phyloP scores from a whole-genome alignment of 2,888 invertebrate genomes.

The Cryptus viduatorius region DNA sequence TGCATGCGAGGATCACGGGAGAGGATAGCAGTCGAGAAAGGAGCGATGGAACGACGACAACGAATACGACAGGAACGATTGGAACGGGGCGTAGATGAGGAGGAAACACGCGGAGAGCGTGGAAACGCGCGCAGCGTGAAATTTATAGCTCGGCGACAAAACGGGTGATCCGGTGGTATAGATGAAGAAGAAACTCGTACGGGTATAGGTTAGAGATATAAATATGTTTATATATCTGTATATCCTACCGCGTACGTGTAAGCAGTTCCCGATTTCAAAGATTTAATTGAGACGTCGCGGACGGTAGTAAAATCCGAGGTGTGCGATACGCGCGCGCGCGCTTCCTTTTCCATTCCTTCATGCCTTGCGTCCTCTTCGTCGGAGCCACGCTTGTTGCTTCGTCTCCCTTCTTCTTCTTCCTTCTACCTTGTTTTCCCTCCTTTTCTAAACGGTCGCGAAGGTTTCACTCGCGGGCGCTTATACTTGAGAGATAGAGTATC shows the following conservation, averaged over 20 bases:
- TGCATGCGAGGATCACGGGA: conserved; percentile 35
- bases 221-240: conserved; percentile 38
- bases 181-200: conserved; percentile 54
- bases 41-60: conserved; percentile 39
- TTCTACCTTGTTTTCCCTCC: conserved; percentile 49
- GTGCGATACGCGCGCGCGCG: conserved; percentile 60
- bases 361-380: conserved; percentile 44
- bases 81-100: conserved; percentile 32
- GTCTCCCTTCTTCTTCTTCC: conserved; percentile 11
- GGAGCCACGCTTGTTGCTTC: conserved; percentile 42
- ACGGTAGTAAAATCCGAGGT: conserved; percentile 74
- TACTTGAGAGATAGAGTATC: conserved; percentile 63
- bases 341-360: conserved; percentile 38
- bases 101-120: conserved; percentile 51
- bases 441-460: conserved; percentile 19
- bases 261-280: conserved; percentile 72
- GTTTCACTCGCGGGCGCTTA: conserved; percentile 43
- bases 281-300: conserved; percentile 80
- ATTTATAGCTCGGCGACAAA: conserved; percentile 68
- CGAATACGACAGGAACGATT: conserved; percentile 45
- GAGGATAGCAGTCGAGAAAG: conserved; percentile 16
- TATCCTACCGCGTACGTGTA: conserved; percentile 41
- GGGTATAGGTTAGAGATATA: conserved; percentile 26
- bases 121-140: conserved; percentile 60
- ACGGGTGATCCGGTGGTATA: conserved; percentile 54